phyloP scores from a whole-genome alignment of 2,113 vertebrate species.

The Phylloscopus trochiloides region DNA sequence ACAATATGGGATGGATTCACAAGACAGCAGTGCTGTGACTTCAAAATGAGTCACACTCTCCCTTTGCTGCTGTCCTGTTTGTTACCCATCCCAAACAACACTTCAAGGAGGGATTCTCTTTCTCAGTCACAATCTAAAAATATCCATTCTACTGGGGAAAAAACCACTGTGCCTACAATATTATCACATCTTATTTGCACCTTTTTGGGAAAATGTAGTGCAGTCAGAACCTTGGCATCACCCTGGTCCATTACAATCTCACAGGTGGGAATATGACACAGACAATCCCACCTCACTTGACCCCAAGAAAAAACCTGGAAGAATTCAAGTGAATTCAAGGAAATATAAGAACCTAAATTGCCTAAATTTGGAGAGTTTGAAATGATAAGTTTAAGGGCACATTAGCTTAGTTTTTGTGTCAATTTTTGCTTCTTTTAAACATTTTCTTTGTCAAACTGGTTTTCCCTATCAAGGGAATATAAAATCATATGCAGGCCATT shows the following conservation, averaged over 20 bases:
- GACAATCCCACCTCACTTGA: neutral
- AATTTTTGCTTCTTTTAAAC: neutral
- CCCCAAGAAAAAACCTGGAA: neutral
- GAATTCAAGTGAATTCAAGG: neutral
- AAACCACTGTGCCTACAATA: neutral
- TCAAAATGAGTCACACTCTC: neutral
- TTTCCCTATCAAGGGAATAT: neutral
- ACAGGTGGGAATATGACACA: neutral
- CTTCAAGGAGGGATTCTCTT: neutral
- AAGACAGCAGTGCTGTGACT: neutral
- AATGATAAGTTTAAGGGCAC: neutral
- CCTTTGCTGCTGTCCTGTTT: neutral
- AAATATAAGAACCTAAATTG: neutral
- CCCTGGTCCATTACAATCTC: no score
- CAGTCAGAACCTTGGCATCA: neutral
- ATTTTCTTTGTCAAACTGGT: neutral
- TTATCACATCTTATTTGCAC: neutral
- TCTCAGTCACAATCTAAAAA: neutral
- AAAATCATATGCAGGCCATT: neutral
- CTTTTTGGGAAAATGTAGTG: neutral
- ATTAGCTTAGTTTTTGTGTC: neutral
- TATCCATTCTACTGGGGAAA: neutral
- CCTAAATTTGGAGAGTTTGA: neutral
- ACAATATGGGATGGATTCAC: neutral
- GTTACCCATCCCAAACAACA: neutral